Conservation (phyloP, 1,140 invertebrate species). For the Hylyphantes graminicola region DNA sequence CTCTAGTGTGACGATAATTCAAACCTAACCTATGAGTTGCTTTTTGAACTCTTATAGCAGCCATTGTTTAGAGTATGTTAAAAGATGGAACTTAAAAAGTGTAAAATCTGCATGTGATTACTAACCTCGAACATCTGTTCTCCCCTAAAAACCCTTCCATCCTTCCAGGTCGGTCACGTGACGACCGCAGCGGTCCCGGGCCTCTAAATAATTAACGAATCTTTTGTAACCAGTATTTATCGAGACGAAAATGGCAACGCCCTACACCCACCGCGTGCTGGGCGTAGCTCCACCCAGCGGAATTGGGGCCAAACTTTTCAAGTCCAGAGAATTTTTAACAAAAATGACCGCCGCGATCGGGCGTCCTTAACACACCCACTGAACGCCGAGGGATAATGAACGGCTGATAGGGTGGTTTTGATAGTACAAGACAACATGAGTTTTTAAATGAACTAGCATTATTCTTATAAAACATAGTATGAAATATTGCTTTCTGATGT, state of each 20-base stretch:
- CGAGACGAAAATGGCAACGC: conserved; percentile 51
- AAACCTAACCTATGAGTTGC: too few relatives aligned
- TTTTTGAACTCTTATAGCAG: too few relatives aligned
- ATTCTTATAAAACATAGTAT: too few relatives aligned
- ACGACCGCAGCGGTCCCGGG: neutral
- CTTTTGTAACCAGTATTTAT: conserved; percentile 60
- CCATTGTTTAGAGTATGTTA: too few relatives aligned
- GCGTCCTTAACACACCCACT: neutral
- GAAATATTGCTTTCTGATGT: too few relatives aligned
- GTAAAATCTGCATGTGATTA: too few relatives aligned
- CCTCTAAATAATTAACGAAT: conserved; percentile 57
- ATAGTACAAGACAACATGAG: neutral
- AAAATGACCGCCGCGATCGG: neutral
- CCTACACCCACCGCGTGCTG: conserved; percentile 23
- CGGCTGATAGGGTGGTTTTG: neutral
- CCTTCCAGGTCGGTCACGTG: conserved; percentile 1
- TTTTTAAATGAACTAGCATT: neutral
- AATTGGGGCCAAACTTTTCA: conserved; percentile 9
- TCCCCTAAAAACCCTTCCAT: neutral
- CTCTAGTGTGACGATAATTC: too few relatives aligned
- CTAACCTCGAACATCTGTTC: too few relatives aligned
- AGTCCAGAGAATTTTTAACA: neutral
- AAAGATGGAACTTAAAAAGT: too few relatives aligned
- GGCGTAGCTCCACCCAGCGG: conserved; percentile 37
- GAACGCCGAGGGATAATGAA: neutral